A percentile compares a stretch with the other conserved stretches of the same genome.
Evolutionary conservation across 1,140 invertebrate species (phyloP).

Genomic region (Zaprionus africanus): DNA sequence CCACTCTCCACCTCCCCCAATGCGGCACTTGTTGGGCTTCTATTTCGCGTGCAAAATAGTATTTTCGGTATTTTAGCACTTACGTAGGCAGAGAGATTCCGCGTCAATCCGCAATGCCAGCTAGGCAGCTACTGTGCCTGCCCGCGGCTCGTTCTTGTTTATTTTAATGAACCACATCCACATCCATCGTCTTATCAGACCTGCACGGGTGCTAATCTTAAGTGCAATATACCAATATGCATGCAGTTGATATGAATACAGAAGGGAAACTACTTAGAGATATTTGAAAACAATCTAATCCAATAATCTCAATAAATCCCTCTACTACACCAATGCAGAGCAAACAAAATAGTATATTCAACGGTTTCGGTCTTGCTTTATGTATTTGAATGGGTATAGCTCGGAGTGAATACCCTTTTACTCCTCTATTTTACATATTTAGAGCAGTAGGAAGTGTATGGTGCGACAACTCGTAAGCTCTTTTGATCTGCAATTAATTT

Average conservation of each 20-base stretch:
- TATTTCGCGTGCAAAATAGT: not conserved
- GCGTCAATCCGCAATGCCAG: constrained; percentile 1
- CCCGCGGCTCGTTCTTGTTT: not conserved
- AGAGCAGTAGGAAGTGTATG: too few relatives aligned
- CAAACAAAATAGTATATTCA: too few relatives aligned
- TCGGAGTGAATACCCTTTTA: too few relatives aligned
- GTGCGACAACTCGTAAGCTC: too few relatives aligned
- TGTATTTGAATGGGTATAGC: too few relatives aligned
- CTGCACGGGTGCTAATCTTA: constrained; percentile 24
- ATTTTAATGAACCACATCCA: constrained; percentile 17
- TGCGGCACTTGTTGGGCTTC: constrained; percentile 32
- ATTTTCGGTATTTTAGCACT: not conserved
- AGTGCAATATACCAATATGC: constrained; percentile 17
- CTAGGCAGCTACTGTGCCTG: constrained; percentile 17
- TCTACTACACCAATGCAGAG: too few relatives aligned
- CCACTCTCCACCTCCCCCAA: too few relatives aligned
- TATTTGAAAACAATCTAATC: not conserved
- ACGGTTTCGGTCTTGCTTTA: too few relatives aligned
- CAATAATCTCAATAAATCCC: too few relatives aligned
- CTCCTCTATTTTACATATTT: too few relatives aligned
- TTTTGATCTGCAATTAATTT: too few relatives aligned
- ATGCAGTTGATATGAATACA: not conserved
- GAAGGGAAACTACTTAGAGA: constrained; percentile 1
- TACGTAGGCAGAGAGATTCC: constrained; percentile 16
- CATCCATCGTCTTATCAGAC: constrained; percentile 18